Conservation (phyloP, 1,140 invertebrate genomes). For the Dermatophagoides farinae region DNA sequence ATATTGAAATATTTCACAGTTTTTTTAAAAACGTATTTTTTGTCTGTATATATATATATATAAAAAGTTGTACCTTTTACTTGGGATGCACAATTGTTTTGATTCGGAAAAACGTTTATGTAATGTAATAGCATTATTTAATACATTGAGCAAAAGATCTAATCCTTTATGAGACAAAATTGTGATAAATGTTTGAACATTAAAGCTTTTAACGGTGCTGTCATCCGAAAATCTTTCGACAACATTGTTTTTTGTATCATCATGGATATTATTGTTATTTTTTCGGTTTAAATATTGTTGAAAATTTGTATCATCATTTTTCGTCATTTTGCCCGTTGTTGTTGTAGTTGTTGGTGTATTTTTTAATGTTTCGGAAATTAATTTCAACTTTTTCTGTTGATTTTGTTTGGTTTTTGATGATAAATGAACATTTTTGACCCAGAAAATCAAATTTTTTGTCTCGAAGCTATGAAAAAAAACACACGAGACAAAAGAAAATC, state of each 20-base stretch:
- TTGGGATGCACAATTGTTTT: conserved; percentile 37
- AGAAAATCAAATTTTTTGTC: not conserved
- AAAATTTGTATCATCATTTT: not conserved
- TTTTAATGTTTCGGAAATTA: too few relatives aligned
- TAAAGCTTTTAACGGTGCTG: not conserved
- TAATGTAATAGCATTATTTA: conserved; percentile 45
- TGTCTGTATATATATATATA: not conserved
- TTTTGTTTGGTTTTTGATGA: not conserved
- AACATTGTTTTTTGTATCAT: not conserved
- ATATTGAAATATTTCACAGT: not conserved
- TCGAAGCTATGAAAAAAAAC: not conserved
- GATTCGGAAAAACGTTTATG: conserved; percentile 43
- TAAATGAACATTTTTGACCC: not conserved
- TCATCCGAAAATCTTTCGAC: not conserved
- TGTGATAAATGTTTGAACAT: not conserved
- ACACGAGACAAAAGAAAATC: not conserved
- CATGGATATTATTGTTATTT: not conserved
- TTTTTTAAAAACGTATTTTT: not conserved
- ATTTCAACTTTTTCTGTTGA: too few relatives aligned
- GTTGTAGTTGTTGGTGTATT: too few relatives aligned
- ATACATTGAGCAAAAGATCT: conserved; percentile 33
- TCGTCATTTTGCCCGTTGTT: too few relatives aligned
- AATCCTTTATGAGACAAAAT: conserved; percentile 15
- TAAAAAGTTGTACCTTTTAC: conserved; percentile 20
- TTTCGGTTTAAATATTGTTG: not conserved